Conservation (phyloP, 2,113 vertebrate genomes). For the Ophiodon elongatus region DNA sequence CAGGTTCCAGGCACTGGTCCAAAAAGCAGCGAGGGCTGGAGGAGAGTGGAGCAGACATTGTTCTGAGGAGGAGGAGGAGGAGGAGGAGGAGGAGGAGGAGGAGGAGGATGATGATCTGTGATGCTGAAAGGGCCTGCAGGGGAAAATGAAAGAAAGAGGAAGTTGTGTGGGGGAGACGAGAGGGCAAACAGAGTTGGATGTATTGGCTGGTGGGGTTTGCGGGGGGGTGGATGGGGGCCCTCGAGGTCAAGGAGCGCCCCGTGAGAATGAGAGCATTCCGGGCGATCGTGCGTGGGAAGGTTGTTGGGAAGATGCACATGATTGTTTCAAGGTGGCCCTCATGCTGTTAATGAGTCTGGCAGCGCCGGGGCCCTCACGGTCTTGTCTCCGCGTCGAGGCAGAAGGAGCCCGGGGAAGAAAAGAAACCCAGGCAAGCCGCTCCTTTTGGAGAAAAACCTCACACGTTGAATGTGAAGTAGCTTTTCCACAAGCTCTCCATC, state of each 20-base stretch:
- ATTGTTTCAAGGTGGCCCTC: constrained; percentile 74
- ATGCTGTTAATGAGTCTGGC: constrained; percentile 53
- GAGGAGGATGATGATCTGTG: constrained; percentile 57
- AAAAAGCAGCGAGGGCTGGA: constrained; percentile 60
- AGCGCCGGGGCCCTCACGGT: background rate
- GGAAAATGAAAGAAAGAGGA: constrained; percentile 78
- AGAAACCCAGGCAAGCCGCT: background rate
- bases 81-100: constrained; percentile 69
- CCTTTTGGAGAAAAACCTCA: background rate
- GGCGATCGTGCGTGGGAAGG: constrained; percentile 62
- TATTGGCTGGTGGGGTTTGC: constrained; percentile 20
- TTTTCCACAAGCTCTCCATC: constrained; percentile 4
- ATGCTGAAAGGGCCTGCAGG: constrained; percentile 69
- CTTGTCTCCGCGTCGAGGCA: constrained; percentile 36
- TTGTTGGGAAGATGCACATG: constrained; percentile 63
- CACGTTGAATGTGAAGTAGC: background rate
- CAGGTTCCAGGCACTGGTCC: constrained; percentile 75
- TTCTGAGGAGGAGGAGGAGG: constrained; percentile 63
- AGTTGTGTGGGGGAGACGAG: constrained; percentile 61
- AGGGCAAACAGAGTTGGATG: constrained; percentile 72
- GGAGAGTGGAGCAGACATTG: constrained; percentile 74
- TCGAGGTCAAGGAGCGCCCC: constrained; percentile 54
- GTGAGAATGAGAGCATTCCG: constrained; percentile 73
- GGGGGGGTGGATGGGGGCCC: constrained; percentile 3
- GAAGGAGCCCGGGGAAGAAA: constrained; percentile 47